A percentile compares a stretch with the other conserved stretches of the same genome.
Conservation (phyloP, 2,888 invertebrate species). For the Agrotis segetum region DNA sequence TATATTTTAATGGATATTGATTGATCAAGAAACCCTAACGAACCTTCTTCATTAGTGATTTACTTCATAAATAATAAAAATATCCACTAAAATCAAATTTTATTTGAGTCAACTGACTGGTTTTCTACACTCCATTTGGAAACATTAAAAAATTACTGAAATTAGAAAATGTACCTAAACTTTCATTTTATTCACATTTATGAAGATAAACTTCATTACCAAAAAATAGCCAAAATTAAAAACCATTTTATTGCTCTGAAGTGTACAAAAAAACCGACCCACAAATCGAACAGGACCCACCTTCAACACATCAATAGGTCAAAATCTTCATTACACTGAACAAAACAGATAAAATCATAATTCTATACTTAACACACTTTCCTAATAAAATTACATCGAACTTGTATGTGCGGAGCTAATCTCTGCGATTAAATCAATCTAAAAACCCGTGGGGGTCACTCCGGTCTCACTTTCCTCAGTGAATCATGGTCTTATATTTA, state of each 20-base stretch:
- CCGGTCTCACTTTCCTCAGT: constrained; percentile 69
- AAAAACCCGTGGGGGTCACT: constrained; percentile 71
- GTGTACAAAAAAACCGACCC: not conserved
- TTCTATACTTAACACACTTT: constrained; percentile 59
- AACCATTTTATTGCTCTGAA: too few relatives aligned
- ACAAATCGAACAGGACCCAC: constrained; percentile 5
- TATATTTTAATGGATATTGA: too few relatives aligned
- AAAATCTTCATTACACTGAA: constrained; percentile 14
- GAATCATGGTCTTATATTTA: constrained; percentile 67
- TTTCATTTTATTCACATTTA: too few relatives aligned
- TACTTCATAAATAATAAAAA: not conserved
- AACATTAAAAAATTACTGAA: too few relatives aligned
- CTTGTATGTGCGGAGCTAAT: constrained; percentile 47
- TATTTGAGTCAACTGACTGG: too few relatives aligned
- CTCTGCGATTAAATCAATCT: constrained; percentile 71
- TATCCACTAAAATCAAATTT: too few relatives aligned
- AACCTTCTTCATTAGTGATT: too few relatives aligned
- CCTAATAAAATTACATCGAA: constrained; percentile 64
- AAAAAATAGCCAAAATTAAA: too few relatives aligned
- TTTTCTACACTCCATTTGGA: too few relatives aligned
- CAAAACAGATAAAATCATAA: constrained; percentile 30
- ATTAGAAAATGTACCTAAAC: too few relatives aligned
- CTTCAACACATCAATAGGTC: constrained; percentile 9
- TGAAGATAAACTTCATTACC: too few relatives aligned
- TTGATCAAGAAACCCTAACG: too few relatives aligned